Percentiles rank a stretch among this genome's conserved stretches.
Conservation (phyloP, 2,797 vertebrate genomes). For the Sternarchorhynchus goeldii region DNA sequence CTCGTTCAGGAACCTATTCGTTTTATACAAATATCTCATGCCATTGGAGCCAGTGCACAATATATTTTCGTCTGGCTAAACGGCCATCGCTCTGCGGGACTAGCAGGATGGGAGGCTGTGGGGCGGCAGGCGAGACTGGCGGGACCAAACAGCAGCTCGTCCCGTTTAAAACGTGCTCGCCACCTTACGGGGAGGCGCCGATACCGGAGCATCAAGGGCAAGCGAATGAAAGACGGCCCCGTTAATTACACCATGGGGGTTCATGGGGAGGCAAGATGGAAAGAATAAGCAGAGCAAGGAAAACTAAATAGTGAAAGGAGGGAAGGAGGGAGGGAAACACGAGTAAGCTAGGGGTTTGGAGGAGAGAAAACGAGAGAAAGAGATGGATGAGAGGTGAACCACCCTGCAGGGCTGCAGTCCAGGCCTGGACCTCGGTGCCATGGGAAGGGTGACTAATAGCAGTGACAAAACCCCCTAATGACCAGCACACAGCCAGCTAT, state of each 20-base stretch:
- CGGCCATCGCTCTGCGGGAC: not conserved
- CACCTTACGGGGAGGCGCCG: no score
- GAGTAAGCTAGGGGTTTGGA: not conserved
- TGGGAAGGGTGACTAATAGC: not conserved
- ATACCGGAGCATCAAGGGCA: not conserved
- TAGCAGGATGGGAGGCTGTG: not conserved
- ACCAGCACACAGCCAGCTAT: not conserved
- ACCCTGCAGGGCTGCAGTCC: not conserved
- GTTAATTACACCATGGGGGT: slow-evolving; percentile 15
- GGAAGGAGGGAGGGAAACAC: not conserved
- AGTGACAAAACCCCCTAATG: not conserved
- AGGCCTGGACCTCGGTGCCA: not conserved
- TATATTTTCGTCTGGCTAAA: not conserved
- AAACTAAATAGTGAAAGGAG: no score
- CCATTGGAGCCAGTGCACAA: not conserved
- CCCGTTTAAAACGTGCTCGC: not conserved
- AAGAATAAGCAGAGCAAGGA: not conserved
- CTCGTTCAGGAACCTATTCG: not conserved
- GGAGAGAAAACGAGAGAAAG: not conserved
- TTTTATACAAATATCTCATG: not conserved
- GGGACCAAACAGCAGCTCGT: not conserved
- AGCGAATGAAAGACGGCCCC: not conserved
- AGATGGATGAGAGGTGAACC: not conserved
- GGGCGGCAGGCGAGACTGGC: not conserved
- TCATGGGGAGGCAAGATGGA: not conserved